Evolutionary conservation across 2,113 vertebrate species (phyloP).

Genomic region (Parus major): DNA sequence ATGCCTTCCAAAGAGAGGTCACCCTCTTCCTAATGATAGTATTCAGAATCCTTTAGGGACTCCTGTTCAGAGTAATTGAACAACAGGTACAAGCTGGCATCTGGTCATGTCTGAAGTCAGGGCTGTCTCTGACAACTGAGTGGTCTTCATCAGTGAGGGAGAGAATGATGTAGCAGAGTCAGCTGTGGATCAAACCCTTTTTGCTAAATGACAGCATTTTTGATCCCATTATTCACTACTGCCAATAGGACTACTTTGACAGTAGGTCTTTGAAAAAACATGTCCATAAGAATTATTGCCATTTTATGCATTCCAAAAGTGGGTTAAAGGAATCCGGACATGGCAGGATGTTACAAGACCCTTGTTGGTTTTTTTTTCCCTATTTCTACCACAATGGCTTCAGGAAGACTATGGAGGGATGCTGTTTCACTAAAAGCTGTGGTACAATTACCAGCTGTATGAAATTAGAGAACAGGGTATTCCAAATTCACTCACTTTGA

Average conservation of each 20-base stretch:
- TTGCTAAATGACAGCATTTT: neutral
- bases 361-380: neutral
- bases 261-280: neutral
- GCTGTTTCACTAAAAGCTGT: neutral
- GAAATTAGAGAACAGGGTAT: neutral
- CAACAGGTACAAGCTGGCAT: neutral
- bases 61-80: neutral
- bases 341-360: neutral
- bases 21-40: neutral
- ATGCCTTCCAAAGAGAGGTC: neutral
- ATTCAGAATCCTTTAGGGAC: neutral
- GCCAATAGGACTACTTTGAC: neutral
- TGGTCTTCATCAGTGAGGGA: neutral
- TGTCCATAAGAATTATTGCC: neutral
- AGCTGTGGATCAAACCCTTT: neutral
- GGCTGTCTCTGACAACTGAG: neutral
- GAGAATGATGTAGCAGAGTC: neutral
- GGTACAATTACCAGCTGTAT: neutral
- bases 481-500: neutral
- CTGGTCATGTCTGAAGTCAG: neutral
- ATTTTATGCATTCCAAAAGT: neutral
- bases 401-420: neutral
- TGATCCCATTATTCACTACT: neutral
- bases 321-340: neutral
- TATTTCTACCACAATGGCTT: neutral